phyloP scores from a whole-genome alignment of 2,888 invertebrate species.

The Heliconius charithonia region DNA sequence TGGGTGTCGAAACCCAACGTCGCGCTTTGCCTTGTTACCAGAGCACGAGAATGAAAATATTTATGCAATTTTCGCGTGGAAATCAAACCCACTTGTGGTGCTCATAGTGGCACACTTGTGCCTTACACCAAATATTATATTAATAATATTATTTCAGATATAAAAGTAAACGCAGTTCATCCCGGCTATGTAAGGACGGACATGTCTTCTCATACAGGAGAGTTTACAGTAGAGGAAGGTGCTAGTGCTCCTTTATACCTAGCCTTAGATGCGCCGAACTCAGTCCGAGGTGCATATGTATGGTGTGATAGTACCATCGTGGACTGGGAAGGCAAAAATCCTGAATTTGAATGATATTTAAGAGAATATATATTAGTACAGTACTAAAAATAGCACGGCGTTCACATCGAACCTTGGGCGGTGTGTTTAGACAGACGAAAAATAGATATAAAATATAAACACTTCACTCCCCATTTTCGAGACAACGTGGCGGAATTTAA shows the following conservation, averaged over 20 bases:
- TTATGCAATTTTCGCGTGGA: neutral
- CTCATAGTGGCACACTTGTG: neutral
- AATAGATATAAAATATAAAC: no score
- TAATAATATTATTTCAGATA: conserved; percentile 45
- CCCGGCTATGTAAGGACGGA: conserved; percentile 90
- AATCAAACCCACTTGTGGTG: neutral
- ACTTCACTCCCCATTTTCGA: no score
- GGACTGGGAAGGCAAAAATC: conserved; percentile 76
- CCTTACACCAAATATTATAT: neutral
- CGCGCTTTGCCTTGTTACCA: neutral
- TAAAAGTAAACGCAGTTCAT: conserved; percentile 85
- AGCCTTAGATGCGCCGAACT: conserved; percentile 77
- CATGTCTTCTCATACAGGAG: conserved; percentile 86
- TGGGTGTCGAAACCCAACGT: neutral
- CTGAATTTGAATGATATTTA: neutral
- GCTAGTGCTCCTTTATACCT: conserved; percentile 82
- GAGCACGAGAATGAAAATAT: neutral
- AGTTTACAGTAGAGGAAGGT: conserved; percentile 79
- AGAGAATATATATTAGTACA: neutral
- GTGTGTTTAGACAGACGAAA: neutral
- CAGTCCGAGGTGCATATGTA: conserved; percentile 85
- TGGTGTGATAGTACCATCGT: conserved; percentile 83
- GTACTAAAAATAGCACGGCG: neutral
- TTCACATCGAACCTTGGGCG: neutral
- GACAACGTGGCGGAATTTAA: no score